Conservation (phyloP, 2,113 vertebrate species). For the Nothoprocta perdicaria region DNA sequence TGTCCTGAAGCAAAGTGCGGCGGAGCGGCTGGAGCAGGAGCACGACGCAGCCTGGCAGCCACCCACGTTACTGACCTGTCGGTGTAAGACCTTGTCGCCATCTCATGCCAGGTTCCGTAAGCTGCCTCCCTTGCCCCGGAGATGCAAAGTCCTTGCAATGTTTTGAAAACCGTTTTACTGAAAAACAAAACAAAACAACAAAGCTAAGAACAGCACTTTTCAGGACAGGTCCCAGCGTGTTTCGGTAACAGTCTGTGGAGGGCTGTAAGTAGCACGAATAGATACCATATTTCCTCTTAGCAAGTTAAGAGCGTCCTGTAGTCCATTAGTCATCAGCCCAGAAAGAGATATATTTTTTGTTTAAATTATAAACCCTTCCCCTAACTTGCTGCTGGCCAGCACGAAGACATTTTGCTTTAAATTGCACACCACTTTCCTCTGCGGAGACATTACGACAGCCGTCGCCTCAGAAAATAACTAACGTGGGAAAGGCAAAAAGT, state of each 20-base stretch:
- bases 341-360: constrained; percentile 42
- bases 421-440: background rate
- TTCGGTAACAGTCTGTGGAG: background rate
- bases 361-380: background rate
- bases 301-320: background rate
- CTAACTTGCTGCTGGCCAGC: constrained; percentile 49
- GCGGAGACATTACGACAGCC: background rate
- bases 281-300: background rate
- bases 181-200: background rate
- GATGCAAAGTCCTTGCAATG: background rate
- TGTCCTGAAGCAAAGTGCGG: constrained; percentile 67
- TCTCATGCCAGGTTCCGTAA: background rate
- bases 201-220: background rate
- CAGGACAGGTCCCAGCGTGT: background rate
- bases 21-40: background rate
- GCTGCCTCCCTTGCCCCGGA: background rate
- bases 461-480: background rate
- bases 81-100: constrained; percentile 21
- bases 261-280: background rate
- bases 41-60: constrained; percentile 30
- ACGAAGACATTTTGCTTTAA: background rate
- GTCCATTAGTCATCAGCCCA: background rate
- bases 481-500: background rate
- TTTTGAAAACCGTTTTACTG: background rate
- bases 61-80: constrained; percentile 12